Conservation (phyloP, 92 coral and sea anemone genomes). For the Epizoanthus stellaris region DNA sequence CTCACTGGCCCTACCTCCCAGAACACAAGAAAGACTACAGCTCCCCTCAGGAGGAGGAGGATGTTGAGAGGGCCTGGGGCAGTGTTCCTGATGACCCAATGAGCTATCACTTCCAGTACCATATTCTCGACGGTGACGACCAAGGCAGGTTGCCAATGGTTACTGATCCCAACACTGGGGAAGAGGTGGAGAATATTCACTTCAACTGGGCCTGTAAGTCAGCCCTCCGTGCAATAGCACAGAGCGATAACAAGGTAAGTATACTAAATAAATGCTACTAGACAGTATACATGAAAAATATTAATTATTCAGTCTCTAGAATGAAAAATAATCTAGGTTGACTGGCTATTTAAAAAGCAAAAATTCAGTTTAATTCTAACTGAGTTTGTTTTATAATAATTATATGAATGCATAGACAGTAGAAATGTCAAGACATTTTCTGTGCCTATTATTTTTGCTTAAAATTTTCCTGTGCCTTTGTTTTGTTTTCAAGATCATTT, state of each 20-base stretch:
- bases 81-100: constrained; percentile 90
- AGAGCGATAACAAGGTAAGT: constrained; percentile 77
- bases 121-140: constrained; percentile 83
- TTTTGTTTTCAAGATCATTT: too few species aligned
- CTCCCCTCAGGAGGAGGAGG: constrained; percentile 64
- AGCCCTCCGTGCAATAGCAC: constrained; percentile 76
- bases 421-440: too few species aligned
- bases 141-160: constrained; percentile 68
- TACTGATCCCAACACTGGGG: constrained; percentile 39
- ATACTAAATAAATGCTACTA: too few species aligned
- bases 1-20: constrained; percentile 93
- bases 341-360: too few species aligned
- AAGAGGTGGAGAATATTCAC: constrained; percentile 44
- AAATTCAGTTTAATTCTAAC: too few species aligned
- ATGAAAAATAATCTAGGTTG: too few species aligned
- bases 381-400: too few species aligned
- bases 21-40: constrained; percentile 60
- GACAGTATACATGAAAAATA: too few species aligned
- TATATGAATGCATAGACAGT: too few species aligned
- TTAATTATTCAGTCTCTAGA: too few species aligned
- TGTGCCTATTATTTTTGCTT: too few species aligned
- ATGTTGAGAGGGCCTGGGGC: constrained; percentile 85
- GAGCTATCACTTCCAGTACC: constrained; percentile 78
- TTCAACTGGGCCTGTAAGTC: constrained; percentile 82
- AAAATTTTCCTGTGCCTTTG: too few species aligned